Conservation (phyloP, 2,888 invertebrate species). For the Dexiosoma caninum region DNA sequence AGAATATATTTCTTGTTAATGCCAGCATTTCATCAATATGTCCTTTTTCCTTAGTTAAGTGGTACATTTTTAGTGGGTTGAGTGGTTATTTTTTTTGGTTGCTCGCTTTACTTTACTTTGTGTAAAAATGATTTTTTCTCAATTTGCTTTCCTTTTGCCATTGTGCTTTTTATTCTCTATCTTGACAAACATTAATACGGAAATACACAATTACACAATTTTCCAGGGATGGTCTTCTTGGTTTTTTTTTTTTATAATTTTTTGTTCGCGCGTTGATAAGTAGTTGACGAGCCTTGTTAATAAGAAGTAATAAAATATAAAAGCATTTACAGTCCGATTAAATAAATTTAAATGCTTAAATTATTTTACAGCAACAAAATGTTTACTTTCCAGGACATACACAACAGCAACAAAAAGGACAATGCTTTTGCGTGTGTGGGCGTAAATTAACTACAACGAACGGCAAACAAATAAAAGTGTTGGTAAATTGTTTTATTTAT, state of each 20-base stretch:
- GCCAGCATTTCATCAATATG: slow-evolving; percentile 60
- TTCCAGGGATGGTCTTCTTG: slow-evolving; percentile 27
- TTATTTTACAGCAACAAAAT: slow-evolving; percentile 28
- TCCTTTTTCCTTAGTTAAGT: slow-evolving; percentile 53
- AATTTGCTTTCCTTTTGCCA: slow-evolving; percentile 4
- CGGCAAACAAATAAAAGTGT: slow-evolving; percentile 39
- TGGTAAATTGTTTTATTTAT: slow-evolving; percentile 45
- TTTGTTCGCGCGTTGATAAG: slow-evolving; percentile 22
- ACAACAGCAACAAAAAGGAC: slow-evolving; percentile 29
- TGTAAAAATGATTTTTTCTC: background rate
- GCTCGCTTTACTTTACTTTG: background rate
- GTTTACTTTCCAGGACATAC: slow-evolving; percentile 4
- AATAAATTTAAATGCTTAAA: slow-evolving; percentile 51
- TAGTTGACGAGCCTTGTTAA: slow-evolving; percentile 33
- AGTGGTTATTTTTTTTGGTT: slow-evolving; percentile 14
- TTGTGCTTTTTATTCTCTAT: slow-evolving; percentile 37
- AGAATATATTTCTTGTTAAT: slow-evolving; percentile 44
- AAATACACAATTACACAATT: slow-evolving; percentile 63
- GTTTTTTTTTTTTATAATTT: background rate
- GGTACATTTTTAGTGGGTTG: slow-evolving; percentile 23
- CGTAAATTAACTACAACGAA: slow-evolving; percentile 30
- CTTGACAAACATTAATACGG: slow-evolving; percentile 62
- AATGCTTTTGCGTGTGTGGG: slow-evolving; percentile 9
- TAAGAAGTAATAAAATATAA: slow-evolving; percentile 43
- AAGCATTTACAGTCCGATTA: slow-evolving; percentile 54